These are phyloP conservation scores for Mythimna pallens DNA, from an alignment of 2,888 invertebrate species.

Conservation along the genomic window DNA sequence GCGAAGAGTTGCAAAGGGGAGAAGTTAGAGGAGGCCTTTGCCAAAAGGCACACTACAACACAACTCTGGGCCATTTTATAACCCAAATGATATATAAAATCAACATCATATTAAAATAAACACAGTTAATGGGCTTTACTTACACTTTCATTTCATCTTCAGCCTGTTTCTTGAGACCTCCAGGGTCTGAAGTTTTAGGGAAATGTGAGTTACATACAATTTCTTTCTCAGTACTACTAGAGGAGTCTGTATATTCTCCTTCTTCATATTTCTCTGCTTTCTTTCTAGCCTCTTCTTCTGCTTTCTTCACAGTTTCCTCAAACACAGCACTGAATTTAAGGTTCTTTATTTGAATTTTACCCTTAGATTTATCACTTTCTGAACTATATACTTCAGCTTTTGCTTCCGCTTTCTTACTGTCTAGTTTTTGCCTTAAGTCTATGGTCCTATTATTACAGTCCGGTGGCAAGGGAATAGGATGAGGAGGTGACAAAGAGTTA, in stretches of 20 bases:
- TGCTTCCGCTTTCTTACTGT: slow-evolving; percentile 74
- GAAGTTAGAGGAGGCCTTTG: too few relatives aligned
- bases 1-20: too few relatives aligned
- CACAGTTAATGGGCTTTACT: slow-evolving; percentile 63
- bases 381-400: slow-evolving; percentile 63
- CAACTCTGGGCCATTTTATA: too few relatives aligned
- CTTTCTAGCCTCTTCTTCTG: slow-evolving; percentile 91
- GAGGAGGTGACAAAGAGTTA: slow-evolving; percentile 68
- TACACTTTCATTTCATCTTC: slow-evolving; percentile 90
- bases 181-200: slow-evolving; percentile 86
- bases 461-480: slow-evolving; percentile 83
- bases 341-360: slow-evolving; percentile 93
- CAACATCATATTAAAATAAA: too few relatives aligned
- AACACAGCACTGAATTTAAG: slow-evolving; percentile 92
- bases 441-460: slow-evolving; percentile 67
- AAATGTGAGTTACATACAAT: slow-evolving; percentile 83
- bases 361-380: slow-evolving; percentile 84
- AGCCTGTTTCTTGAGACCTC: slow-evolving; percentile 85
- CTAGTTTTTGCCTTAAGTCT: slow-evolving; percentile 75
- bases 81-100: too few relatives aligned
- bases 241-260: slow-evolving; percentile 91
- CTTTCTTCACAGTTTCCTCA: slow-evolving; percentile 92
- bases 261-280: slow-evolving; percentile 92
- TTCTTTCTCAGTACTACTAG: slow-evolving; percentile 81
- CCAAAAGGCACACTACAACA: too few relatives aligned